These are phyloP conservation scores for Halcyon leucocephala DNA, from an alignment of 2,797 vertebrate species.

Conservation along the genomic window DNA sequence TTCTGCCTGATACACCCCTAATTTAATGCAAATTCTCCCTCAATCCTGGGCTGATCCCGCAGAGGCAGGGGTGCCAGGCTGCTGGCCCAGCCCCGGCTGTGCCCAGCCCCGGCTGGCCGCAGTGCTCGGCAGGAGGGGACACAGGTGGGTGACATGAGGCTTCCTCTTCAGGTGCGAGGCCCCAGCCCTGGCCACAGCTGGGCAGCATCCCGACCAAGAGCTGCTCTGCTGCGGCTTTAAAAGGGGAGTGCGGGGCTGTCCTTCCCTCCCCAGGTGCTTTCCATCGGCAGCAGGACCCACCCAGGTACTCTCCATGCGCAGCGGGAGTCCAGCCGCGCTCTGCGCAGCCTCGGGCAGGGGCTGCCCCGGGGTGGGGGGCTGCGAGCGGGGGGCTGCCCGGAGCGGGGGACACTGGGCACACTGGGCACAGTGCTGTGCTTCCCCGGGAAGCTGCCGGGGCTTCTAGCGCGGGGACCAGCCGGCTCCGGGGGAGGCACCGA, in stretches of 20 bases:
- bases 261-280: rapidly evolving
- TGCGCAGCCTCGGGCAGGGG: background rate
- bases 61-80: background rate
- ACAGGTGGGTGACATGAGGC: background rate
- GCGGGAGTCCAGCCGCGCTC: rapidly evolving
- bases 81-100: background rate
- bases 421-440: background rate
- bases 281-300: no score
- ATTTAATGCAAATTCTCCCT: background rate
- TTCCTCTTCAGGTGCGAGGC: background rate
- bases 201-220: background rate
- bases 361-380: background rate
- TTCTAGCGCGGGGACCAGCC: rapidly evolving
- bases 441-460: background rate
- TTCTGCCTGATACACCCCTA: background rate
- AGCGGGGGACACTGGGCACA: rapidly evolving
- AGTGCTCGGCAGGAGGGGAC: background rate
- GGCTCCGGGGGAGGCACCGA: background rate
- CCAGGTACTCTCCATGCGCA: rapidly evolving
- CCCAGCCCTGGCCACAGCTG: background rate
- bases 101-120: background rate
- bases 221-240: background rate
- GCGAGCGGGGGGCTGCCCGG: no score
- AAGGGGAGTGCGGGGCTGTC: rapidly evolving
- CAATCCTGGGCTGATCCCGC: background rate